Base-by-base conservation (phyloP, 2,797 vertebrate species). In the Myiotriccus ornatus region DNA sequence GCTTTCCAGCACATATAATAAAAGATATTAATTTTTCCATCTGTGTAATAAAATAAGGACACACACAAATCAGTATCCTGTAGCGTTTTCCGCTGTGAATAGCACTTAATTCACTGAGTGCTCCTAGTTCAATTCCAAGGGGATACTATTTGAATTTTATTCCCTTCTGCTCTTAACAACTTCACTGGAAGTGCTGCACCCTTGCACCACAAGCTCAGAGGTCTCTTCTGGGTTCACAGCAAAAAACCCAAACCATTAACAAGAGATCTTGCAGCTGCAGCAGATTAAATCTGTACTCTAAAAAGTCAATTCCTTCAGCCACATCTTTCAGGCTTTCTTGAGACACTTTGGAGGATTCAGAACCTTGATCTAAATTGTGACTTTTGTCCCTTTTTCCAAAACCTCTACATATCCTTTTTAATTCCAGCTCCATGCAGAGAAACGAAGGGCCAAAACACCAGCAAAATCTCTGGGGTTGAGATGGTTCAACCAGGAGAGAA, bases 171-270 rank as follows among this genome's bases (percentile, higher is more conserved):
- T 60, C 41, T 85, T 49, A 67, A 67, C 14, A 23, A 7, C 27
- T 56, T 53, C n/a, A 4, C 12, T 65, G 57, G 68, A 86, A 89
- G 92, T 89, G 44, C 34, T 67, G 71, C 47, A 74, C 32, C 34
- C 23, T 7, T 19, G 15, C 14, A 8, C 20, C 56, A 20, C 23
- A 23, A 80, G 46, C 53, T 78, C 47, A 65, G 32, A 43, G 37
- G 5, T 67, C 35, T 49, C 10, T 14, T 63, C 55, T 34, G 21
- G 32, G 14, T 20, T 8, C 27, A n/a, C 0, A 0, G 8, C 5
- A 20, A 85, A 76, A 57, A 6, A 32, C 14, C 30, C 39, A 47
- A 59, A 20, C 10, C 52, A 19, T 64, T 76, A 41, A 60, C 25
- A 57, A 82, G 30, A 20, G 22, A 17, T 27, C 12, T 87, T 70